Base-by-base conservation (phyloP, 2,113 vertebrate genomes). In the Odontesthes bonariensis region DNA sequence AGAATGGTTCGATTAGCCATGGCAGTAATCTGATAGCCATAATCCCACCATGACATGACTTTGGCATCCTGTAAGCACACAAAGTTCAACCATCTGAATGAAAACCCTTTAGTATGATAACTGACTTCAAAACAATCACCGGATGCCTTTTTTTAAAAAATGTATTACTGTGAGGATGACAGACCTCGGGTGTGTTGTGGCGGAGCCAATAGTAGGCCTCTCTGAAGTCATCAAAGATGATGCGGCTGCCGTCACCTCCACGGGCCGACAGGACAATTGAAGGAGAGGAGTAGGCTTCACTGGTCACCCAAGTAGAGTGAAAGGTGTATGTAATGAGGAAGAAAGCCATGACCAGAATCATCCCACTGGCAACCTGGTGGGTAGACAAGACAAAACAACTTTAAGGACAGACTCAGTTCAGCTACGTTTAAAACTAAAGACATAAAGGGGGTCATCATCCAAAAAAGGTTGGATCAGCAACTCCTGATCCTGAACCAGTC, bases 1-100 rank as follows among this genome's bases (percentile, higher is more conserved):
- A 99, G 89, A 88, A 99, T 99, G 2, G 98, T 99, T 75, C 98
- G 94, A 89, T 99, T 99, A 19, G 98, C 98, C 98, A 99, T 99
- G 22, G 98, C 98, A 0, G 98, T 99, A 76, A 99, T 99, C 91
- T 99, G 98, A 82, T 99, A 99, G 1, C 98, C 98, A 0, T 99
- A 99, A 93, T 99, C 98, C 98, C 98, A 99, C 98, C 98, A 99
- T 0, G 98, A 99, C 98, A 99, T 99, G 73, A 99, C 98, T 81
- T 99, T 99, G 0, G 98, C 97, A 73, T 99, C 98, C 98, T 99
- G 67, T 8, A 69, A 59, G 20, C 17, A 64, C 42, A 73, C 16
- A 67, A 32, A 61, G 49, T 6, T 42, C 3, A 44, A 27, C 16
- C 0, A 10, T 22, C 5, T 16, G 2, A 47, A 31, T 9, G 13